Evolutionary conservation across 2,797 vertebrate species (phyloP), one percentile per base, ranked within the genome.

Genomic region (Ispidina picta): DNA sequence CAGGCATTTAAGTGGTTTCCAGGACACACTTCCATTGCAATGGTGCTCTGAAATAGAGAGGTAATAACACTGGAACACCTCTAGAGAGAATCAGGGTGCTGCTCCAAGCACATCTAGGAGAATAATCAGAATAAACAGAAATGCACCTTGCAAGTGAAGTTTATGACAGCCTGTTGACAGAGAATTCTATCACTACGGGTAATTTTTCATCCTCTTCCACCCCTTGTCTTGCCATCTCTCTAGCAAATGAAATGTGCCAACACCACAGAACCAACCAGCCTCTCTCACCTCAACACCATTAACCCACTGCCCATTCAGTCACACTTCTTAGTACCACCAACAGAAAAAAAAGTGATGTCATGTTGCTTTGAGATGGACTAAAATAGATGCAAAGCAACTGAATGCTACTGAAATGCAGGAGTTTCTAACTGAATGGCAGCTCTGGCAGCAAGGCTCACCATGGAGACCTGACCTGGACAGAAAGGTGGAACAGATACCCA

Each of bases 91-190:
- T 26, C 2, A 62, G 28, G 66, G 71, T 83, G 59, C 52, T 78
- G 56, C 73, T 70, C 60, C 77, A 83, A 80, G 60, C 2, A 1
- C 73, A 84, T 49, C 72, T 39, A 73, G 15, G 21, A 41, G 64
- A 59, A 35, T 28, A 72, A 60, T 68, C 56, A 80, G 29, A 14
- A 54, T 80, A 74, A 74, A 48, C 31, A 83, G 83, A 93, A 94
- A 86, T 7, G 52, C 29, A 74, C 22, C 56, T 52, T 65, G 18
- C 21, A 46, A 71, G 19, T 9, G 13, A 88, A 49, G 69, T 60
- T 86, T 74, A 16, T 73, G 75, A 76, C 58, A 79, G 74, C 25
- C 44, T 28, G 46, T 5, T 62, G 54, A 82, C 46, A 70, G 60
- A 76, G 22, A 71, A 86, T 74, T 80, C 39, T 41, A 60, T 44